Evolutionary conservation across 2,888 invertebrate genomes (phyloP), one percentile per base, ranked within the genome.

Genomic region (Drosophila vallismaia): DNA sequence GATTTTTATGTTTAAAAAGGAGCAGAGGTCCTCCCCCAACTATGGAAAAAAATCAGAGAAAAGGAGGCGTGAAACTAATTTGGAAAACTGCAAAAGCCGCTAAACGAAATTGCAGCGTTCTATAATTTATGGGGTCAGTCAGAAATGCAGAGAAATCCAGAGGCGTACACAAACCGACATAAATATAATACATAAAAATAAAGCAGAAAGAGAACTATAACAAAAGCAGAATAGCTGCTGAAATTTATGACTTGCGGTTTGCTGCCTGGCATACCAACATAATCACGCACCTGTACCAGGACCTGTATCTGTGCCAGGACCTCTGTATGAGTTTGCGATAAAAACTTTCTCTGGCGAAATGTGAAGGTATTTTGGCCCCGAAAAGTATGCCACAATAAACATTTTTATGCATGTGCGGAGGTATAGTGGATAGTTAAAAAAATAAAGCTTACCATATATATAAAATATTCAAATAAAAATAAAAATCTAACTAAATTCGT

Each of bases 351-450:
- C 63, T 14, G 40, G 66, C 63, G 63, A 64, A 66, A 68, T 67
- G 55, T 6, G 50, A 51, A 70, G 66, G 68, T 29, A 52, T 48
- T 55, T 56, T 62, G 58, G 60, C 67, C 64, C 67, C 64, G 54
- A 79, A 83, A 71, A 79, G 67, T 52, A 73, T 69, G 79, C 79
- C 71, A 79, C 59, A 76, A 48, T 63, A 76, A 67, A 56, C 28
- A 28, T 46, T 48, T 48, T 45, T 31, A 38, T 51, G 59, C 48
- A 52, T 64, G 38, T 44, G n/a, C 9, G 45, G 44, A 44, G 53
- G 49, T 40, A 55, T 71, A 58, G 60, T 24, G 46, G 24, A 49
- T 50, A 9, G 29, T 9, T 9, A 4, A 9, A 12, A 7, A 14
- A 49, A 49, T 14, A 19, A 19, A 29, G 6, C 28, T 29, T n/a